Evolutionary conservation across 2,888 invertebrate species (phyloP).

Genomic region (Euplexia lucipara): DNA sequence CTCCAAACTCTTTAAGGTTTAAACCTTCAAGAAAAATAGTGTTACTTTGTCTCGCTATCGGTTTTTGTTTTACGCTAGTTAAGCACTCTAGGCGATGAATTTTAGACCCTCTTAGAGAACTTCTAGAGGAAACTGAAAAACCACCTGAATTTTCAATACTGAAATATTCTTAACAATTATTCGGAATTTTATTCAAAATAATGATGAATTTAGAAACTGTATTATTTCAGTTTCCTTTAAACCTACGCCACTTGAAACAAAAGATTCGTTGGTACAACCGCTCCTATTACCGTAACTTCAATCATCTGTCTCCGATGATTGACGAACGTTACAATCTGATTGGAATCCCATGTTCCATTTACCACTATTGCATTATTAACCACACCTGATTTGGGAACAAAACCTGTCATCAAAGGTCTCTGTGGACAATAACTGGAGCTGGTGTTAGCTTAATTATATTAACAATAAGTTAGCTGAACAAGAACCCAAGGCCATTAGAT

Average conservation of each 20-base stretch:
- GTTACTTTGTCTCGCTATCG: slow-evolving; percentile 43
- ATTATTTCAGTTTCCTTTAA: slow-evolving; percentile 5
- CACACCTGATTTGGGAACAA: slow-evolving; percentile 51
- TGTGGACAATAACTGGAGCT: slow-evolving; percentile 45
- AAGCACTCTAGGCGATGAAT: slow-evolving; percentile 34
- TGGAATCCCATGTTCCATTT: slow-evolving; percentile 42
- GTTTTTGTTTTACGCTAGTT: slow-evolving; percentile 50
- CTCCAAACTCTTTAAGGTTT: slow-evolving; percentile 48
- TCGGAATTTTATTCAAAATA: background rate
- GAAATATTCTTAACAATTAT: slow-evolving; percentile 14
- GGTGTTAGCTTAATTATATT: slow-evolving; percentile 54
- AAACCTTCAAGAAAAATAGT: slow-evolving; percentile 55
- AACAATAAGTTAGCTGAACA: slow-evolving; percentile 59
- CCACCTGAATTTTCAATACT: background rate
- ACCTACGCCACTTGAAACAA: background rate
- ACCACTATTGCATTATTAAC: slow-evolving; percentile 49
- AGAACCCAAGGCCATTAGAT: slow-evolving; percentile 33
- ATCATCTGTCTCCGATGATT: slow-evolving; percentile 34
- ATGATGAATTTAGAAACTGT: background rate
- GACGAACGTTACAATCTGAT: slow-evolving; percentile 38
- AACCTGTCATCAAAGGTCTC: slow-evolving; percentile 49
- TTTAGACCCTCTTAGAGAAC: slow-evolving; percentile 15
- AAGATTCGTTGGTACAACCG: slow-evolving; percentile 2
- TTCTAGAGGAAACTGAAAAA: slow-evolving; percentile 8
- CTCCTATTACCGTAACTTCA: slow-evolving; percentile 24